Percentiles rank a stretch among this genome's conserved stretches.
phyloP scores from a whole-genome alignment of 2,113 vertebrate species.

The Desmodus rotundus region DNA sequence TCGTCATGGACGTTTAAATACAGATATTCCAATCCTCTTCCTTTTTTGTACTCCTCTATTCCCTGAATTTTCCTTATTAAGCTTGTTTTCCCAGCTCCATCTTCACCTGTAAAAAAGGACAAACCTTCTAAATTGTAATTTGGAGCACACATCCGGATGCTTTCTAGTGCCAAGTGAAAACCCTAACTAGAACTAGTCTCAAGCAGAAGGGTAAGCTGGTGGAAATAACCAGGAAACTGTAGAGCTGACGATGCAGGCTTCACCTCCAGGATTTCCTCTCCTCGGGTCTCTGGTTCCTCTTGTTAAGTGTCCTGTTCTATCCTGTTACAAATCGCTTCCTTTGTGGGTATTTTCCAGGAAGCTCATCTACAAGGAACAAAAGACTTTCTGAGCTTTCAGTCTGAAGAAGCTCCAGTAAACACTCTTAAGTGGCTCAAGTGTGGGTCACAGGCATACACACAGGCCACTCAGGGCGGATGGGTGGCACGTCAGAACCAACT shows the following conservation, averaged over 20 bases:
- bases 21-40: conserved; percentile 96
- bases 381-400: not conserved
- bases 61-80: conserved; percentile 96
- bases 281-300: not conserved
- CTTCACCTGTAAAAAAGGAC: conserved; percentile 87
- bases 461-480: not conserved
- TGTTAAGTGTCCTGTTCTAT: not conserved
- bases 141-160: not conserved
- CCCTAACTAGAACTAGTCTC: not conserved
- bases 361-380: not conserved
- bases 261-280: not conserved
- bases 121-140: not conserved
- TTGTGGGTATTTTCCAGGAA: not conserved
- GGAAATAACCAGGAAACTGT: not conserved
- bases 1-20: conserved; percentile 98
- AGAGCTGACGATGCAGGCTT: not conserved
- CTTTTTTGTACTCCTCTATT: conserved; percentile 97
- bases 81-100: conserved; percentile 97
- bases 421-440: not conserved
- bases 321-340: not conserved
- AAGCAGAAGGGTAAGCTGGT: not conserved
- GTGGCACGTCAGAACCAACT: not conserved
- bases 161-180: not conserved
- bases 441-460: not conserved
- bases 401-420: not conserved